A percentile compares a stretch with the other conserved stretches of the same genome.
Evolutionary conservation across 2,888 invertebrate genomes (phyloP).

Genomic region (Toxonevra muliebris): DNA sequence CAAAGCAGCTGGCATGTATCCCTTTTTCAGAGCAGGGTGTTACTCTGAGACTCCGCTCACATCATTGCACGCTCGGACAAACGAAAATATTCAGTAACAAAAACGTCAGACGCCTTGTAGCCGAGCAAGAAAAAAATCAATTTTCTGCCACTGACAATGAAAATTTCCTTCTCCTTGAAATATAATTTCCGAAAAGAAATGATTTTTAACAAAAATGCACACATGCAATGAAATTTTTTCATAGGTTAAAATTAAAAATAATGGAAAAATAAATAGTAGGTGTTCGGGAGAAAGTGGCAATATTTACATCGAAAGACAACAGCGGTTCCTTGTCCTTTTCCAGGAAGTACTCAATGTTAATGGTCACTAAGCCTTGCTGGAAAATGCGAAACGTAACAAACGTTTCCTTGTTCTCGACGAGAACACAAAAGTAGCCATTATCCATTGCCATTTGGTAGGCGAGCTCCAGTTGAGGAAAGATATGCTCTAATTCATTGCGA

Average conservation of each 20-base stretch:
- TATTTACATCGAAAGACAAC: constrained; percentile 78
- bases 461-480: constrained; percentile 76
- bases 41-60: neutral
- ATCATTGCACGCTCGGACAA: neutral
- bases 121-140: constrained; percentile 28
- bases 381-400: constrained; percentile 78
- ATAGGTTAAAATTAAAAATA: neutral
- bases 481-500: constrained; percentile 75
- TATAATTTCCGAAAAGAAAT: neutral
- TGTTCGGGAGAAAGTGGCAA: neutral
- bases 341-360: constrained; percentile 85
- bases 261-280: neutral
- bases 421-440: constrained; percentile 75
- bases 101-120: constrained; percentile 29
- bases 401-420: constrained; percentile 76
- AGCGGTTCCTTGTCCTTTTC: constrained; percentile 77
- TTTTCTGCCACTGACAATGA: constrained; percentile 29
- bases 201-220: neutral
- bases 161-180: constrained; percentile 1
- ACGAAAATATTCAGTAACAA: neutral
- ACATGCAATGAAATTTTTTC: neutral
- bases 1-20: no score
- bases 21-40: no score
- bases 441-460: constrained; percentile 74
- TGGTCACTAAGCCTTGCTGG: constrained; percentile 78